phyloP scores from a whole-genome alignment of 2,797 vertebrate species.

The Amniataba percoides region DNA sequence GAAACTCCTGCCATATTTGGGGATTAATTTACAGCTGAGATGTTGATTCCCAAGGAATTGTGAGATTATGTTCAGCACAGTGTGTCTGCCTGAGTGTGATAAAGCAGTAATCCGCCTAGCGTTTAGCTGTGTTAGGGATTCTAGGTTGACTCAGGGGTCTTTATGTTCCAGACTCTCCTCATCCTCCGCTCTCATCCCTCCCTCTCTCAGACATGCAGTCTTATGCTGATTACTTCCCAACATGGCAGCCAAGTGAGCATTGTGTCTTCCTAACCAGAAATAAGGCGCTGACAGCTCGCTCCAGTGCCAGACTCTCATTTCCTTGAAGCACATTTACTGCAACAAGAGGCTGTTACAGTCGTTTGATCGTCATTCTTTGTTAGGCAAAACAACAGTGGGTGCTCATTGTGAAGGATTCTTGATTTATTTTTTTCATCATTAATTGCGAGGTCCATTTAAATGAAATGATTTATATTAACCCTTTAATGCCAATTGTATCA shows the following conservation, averaged over 20 bases:
- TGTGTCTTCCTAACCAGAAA: slow-evolving; percentile 22
- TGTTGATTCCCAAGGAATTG: slow-evolving; percentile 68
- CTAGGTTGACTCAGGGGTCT: slow-evolving; percentile 63
- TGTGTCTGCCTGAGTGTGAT: slow-evolving; percentile 73
- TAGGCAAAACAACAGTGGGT: background rate
- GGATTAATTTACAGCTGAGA: slow-evolving; percentile 75
- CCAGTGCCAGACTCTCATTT: slow-evolving; percentile 16
- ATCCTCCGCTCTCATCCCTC: slow-evolving; percentile 29
- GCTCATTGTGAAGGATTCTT: background rate
- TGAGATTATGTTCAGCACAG: slow-evolving; percentile 65
- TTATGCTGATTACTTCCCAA: slow-evolving; percentile 33
- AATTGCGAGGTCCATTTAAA: slow-evolving; percentile 1
- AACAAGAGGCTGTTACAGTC: background rate
- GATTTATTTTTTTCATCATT: slow-evolving; percentile 10
- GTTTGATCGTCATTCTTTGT: slow-evolving; percentile 13
- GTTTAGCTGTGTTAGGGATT: slow-evolving; percentile 64
- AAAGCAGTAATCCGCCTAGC: slow-evolving; percentile 74
- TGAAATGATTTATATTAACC: background rate
- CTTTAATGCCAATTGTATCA: too few relatives aligned
- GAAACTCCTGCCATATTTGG: slow-evolving; percentile 62
- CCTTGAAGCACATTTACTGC: slow-evolving; percentile 14
- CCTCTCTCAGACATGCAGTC: slow-evolving; percentile 18
- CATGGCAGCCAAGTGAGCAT: slow-evolving; percentile 34
- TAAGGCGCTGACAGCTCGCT: slow-evolving; percentile 18
- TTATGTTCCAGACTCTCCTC: slow-evolving; percentile 48